phyloP scores from a whole-genome alignment of 1,140 invertebrate genomes.

The Drosophila kikkawai region DNA sequence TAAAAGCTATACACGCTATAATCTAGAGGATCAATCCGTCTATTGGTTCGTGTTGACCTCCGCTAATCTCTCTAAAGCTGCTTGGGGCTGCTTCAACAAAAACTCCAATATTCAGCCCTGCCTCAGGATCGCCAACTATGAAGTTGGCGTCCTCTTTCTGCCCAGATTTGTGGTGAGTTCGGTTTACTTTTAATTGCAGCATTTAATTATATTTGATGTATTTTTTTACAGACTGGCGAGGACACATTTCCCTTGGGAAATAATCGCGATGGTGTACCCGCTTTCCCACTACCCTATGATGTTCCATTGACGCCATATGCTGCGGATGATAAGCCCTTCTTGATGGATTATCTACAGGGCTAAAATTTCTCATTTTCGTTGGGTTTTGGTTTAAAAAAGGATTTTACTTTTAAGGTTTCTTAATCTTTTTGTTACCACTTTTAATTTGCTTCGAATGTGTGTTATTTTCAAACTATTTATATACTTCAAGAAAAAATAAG shows the following conservation, averaged over 20 bases:
- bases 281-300: constrained; percentile 93
- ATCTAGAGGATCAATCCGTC: constrained; percentile 88
- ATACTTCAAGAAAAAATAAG: background rate
- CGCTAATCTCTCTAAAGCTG: constrained; percentile 97
- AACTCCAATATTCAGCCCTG: constrained; percentile 86
- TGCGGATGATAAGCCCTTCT: constrained; percentile 88
- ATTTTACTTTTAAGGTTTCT: constrained; percentile 1
- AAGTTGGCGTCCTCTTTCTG: constrained; percentile 95
- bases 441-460: background rate
- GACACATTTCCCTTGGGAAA: constrained; percentile 82
- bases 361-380: constrained; percentile 2
- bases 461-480: background rate
- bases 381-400: background rate
- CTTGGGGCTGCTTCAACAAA: constrained; percentile 94
- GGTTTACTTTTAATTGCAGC: too few species aligned
- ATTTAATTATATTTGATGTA: background rate
- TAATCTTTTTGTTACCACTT: background rate
- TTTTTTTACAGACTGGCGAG: constrained; percentile 72
- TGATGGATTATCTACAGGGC: constrained; percentile 80
- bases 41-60: constrained; percentile 95
- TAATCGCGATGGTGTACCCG: constrained; percentile 81
- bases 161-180: constrained; percentile 92
- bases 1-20: constrained; percentile 93
- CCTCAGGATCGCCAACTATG: constrained; percentile 94
- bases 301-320: constrained; percentile 89